These are phyloP conservation scores for Eristalis arbustorum DNA, from an alignment of 2,888 invertebrate species.

Conservation along the genomic window DNA sequence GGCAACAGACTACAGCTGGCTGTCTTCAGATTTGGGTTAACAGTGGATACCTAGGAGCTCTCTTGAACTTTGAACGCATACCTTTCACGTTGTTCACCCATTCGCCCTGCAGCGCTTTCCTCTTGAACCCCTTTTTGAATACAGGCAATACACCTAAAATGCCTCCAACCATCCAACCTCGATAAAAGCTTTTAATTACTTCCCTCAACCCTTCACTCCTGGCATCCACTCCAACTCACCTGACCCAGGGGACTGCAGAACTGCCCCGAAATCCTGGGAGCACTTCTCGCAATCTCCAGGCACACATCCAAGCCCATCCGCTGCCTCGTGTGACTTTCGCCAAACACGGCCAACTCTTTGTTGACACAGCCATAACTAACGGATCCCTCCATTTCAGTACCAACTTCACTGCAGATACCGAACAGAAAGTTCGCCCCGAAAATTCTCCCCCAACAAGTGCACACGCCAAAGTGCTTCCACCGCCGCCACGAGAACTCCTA, in stretches of 20 bases:
- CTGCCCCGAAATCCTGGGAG: not conserved
- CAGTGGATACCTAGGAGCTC: too few relatives aligned
- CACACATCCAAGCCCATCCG: not conserved
- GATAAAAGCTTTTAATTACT: not conserved
- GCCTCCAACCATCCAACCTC: not conserved
- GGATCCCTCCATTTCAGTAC: not conserved
- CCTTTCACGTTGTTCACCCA: too few relatives aligned
- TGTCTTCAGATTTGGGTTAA: too few relatives aligned
- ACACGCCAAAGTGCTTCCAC: conserved; percentile 1
- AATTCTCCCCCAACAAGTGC: conserved; percentile 39
- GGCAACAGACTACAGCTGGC: too few relatives aligned
- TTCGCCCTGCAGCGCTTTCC: too few relatives aligned
- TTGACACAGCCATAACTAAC: not conserved
- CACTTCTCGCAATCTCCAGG: not conserved
- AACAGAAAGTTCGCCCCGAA: conserved; percentile 29
- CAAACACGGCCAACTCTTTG: not conserved
- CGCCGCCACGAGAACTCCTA: conserved; percentile 20
- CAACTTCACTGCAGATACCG: conserved; percentile 43
- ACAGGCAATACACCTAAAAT: not conserved
- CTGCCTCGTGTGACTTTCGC: conserved; percentile 14
- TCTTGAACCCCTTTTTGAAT: too few relatives aligned
- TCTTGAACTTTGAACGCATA: too few relatives aligned
- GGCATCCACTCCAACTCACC: not conserved
- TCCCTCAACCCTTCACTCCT: not conserved
- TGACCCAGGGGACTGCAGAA: not conserved